phyloP scores from a whole-genome alignment of 2,888 invertebrate genomes.

The Cheilosia impressa region DNA sequence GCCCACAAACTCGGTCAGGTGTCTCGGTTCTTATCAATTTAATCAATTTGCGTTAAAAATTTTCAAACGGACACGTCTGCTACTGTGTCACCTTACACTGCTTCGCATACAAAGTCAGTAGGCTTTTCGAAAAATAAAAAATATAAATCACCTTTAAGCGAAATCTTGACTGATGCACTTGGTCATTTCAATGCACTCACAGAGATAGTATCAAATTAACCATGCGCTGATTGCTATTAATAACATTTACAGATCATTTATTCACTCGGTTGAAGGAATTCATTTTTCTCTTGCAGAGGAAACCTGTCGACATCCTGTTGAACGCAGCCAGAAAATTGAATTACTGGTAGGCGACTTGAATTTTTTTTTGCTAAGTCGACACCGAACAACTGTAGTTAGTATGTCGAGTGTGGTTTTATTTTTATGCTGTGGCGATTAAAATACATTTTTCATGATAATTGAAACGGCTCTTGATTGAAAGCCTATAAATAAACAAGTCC shows the following conservation, averaged over 20 bases:
- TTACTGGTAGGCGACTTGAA: conserved; percentile 1
- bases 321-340: conserved; percentile 18
- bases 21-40: conserved; percentile 3
- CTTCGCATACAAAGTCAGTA: conserved; percentile 9
- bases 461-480: conserved; percentile 42
- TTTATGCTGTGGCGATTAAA: conserved; percentile 2
- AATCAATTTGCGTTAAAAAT: not conserved
- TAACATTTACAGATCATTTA: conserved; percentile 33
- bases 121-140: conserved; percentile 7
- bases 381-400: conserved; percentile 5
- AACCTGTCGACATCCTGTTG: conserved; percentile 68
- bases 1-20: conserved; percentile 1
- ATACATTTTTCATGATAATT: conserved; percentile 40
- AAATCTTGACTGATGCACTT: conserved; percentile 51
- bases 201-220: conserved; percentile 59
- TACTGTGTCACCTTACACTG: not conserved
- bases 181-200: conserved; percentile 38
- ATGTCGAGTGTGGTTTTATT: conserved; percentile 25
- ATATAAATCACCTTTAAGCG: conserved; percentile 27
- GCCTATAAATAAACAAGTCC: conserved; percentile 38
- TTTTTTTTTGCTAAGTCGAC: not conserved
- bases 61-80: not conserved
- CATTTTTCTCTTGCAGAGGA: conserved; percentile 3
- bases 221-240: conserved; percentile 51
- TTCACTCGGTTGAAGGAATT: conserved; percentile 9